phyloP scores from a whole-genome alignment of 2,797 vertebrate species.

The Peromyscus melanophrys region DNA sequence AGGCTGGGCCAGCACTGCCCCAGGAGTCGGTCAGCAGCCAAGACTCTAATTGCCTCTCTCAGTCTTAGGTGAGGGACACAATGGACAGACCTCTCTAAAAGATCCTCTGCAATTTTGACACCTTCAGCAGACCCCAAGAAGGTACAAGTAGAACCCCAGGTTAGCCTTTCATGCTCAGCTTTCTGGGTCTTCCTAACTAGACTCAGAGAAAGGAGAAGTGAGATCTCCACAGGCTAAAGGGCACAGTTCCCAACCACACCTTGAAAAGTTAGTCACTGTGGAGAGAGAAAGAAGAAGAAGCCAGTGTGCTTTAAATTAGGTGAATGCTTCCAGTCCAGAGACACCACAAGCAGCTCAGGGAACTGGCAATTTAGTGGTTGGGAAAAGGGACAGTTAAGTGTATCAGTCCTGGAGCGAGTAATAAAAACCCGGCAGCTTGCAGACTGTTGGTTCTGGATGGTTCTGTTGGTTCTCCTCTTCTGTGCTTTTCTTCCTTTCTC shows the following conservation, averaged over 20 bases:
- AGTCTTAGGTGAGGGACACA: too few relatives aligned
- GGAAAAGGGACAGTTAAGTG: slow-evolving; percentile 80
- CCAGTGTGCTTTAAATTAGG: slow-evolving; percentile 85
- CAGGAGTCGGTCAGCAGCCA: neutral
- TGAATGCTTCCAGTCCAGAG: slow-evolving; percentile 81
- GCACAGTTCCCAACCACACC: slow-evolving; percentile 72
- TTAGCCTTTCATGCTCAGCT: neutral
- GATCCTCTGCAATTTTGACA: neutral
- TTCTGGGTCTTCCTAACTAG: neutral
- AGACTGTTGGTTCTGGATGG: slow-evolving; percentile 56
- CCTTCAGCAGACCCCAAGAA: neutral
- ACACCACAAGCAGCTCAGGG: slow-evolving; percentile 75
- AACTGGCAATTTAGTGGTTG: slow-evolving; percentile 83
- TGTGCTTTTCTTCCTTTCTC: neutral
- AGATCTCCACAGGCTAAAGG: slow-evolving; percentile 52
- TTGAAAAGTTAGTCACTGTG: slow-evolving; percentile 80
- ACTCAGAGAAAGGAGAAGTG: slow-evolving; percentile 36
- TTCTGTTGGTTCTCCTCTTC: too few relatives aligned
- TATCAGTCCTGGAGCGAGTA: slow-evolving; percentile 59
- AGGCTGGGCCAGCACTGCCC: neutral
- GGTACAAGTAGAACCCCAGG: too few relatives aligned
- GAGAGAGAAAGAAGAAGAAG: slow-evolving; percentile 83
- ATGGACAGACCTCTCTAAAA: neutral
- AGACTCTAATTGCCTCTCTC: neutral
- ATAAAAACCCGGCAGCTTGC: slow-evolving; percentile 54